Base-by-base conservation (phyloP, 2,888 invertebrate species). In the Listrodromus nycthemerus region DNA sequence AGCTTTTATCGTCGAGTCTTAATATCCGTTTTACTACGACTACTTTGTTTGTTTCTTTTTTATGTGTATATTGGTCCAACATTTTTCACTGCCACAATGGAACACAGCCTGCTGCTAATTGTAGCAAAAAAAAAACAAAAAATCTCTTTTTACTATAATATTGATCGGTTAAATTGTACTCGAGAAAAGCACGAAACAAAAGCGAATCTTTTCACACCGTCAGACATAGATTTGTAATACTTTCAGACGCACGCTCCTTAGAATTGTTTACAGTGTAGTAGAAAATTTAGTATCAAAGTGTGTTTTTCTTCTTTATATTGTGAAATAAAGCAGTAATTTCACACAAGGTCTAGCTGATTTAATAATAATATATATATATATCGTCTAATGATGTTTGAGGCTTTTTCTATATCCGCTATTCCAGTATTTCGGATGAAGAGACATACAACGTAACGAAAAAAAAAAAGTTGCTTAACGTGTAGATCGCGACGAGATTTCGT, bases 1-100 rank as follows among this genome's bases (percentile, higher is more conserved):
- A 85, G 82, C 74, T 88, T 87, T 87, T 88, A 87, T 87, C 81
- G 85, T 48, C 85, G 75, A 66, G 80, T 67, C 55, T 87, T 88
- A 88, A 85, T 86, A 85, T 86, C 86, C 67, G 80, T 81, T 86
- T 86, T 88, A 88, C 41, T 88, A 70, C 24, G n/a, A 55, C 55
- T 7, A 33, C 27, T 76, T 87, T 88, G 88, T 89, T 82, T 88
- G 50, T 33, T 55, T 76, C 69, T 65, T 75, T 69, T 24, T 41
- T 69, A 45, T 33, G 67, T 71, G 55, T 48, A 69, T 61, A 79
- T 82, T 50, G 52, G 45, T 73, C 30, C 30, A 21, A 80, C 16
- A 45, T 73, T 78, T 76, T 65, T 8, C 58, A 65, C 69, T 41
- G 70, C 58, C 50, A 67, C 67, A 58, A 74, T 13, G 33, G 24